Percentiles rank a stretch among this genome's conserved stretches.
These are phyloP conservation scores for Tetragonisca angustula DNA, from an alignment of 2,888 invertebrate species.

Conservation along the genomic window DNA sequence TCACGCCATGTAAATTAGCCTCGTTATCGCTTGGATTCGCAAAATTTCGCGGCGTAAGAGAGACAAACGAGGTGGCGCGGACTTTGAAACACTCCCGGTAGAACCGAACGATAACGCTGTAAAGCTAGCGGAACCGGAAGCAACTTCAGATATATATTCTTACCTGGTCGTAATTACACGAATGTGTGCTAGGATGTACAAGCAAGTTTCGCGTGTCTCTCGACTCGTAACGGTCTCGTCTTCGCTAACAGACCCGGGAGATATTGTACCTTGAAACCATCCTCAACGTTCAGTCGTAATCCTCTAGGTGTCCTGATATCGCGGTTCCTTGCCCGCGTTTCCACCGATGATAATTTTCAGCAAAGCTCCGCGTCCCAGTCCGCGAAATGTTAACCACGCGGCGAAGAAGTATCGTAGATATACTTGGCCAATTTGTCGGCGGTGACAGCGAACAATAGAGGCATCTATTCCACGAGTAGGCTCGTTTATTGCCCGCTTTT, in stretches of 20 bases:
- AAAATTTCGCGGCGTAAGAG: not conserved
- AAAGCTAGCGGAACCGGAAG: slow-evolving; percentile 1
- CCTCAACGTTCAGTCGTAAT: slow-evolving; percentile 54
- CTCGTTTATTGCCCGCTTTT: not conserved
- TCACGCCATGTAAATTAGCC: not conserved
- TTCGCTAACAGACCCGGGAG: slow-evolving; percentile 34
- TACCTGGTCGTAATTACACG: not conserved
- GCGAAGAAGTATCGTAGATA: not conserved
- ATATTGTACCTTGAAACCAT: slow-evolving; percentile 31
- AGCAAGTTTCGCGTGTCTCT: slow-evolving; percentile 44
- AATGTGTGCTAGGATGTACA: slow-evolving; percentile 16
- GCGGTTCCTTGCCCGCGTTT: too few relatives aligned
- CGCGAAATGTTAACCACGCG: slow-evolving; percentile 33
- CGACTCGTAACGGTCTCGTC: slow-evolving; percentile 26
- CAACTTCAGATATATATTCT: slow-evolving; percentile 14
- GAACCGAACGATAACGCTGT: not conserved
- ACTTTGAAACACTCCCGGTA: not conserved
- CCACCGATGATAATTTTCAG: slow-evolving; percentile 46
- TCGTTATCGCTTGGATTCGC: not conserved
- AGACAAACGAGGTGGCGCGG: too few relatives aligned
- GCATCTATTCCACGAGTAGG: not conserved
- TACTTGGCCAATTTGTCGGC: slow-evolving; percentile 1
- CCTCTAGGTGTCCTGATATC: slow-evolving; percentile 26
- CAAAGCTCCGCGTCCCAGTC: slow-evolving; percentile 17
- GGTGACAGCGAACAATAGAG: slow-evolving; percentile 1